These are phyloP conservation scores for Sphaerophoria taeniata DNA, from an alignment of 2,888 invertebrate genomes.

Conservation along the genomic window DNA sequence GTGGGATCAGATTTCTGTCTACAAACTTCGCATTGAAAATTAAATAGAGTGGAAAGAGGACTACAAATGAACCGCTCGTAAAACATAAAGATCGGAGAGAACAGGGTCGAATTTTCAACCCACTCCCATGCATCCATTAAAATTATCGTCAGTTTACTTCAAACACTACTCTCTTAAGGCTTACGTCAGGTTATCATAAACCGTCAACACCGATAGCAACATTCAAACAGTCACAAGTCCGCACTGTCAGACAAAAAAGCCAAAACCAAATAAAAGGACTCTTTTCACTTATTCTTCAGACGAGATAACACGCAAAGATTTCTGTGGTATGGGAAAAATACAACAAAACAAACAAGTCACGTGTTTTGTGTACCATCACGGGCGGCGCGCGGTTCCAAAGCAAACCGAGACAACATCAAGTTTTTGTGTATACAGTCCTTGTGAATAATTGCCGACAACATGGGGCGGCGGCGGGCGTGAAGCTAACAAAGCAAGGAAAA, in stretches of 20 bases:
- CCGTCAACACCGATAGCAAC: slow-evolving; percentile 21
- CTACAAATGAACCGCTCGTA: too few relatives aligned
- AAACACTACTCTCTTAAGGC: not conserved
- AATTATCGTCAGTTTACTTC: not conserved
- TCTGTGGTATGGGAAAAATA: slow-evolving; percentile 22
- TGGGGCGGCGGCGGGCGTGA: slow-evolving; percentile 20
- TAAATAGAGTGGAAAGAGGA: too few relatives aligned
- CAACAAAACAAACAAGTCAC: slow-evolving; percentile 30
- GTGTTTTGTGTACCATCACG: slow-evolving; percentile 19
- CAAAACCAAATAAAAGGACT: not conserved
- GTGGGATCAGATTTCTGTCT: too few relatives aligned
- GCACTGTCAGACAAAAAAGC: not conserved
- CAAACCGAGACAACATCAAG: not conserved
- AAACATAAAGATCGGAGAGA: not conserved
- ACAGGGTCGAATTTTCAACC: not conserved
- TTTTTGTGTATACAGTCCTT: slow-evolving; percentile 13
- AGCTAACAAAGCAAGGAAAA: slow-evolving; percentile 3
- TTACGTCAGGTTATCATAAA: slow-evolving; percentile 27
- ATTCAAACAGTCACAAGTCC: slow-evolving; percentile 11
- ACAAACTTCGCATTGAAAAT: too few relatives aligned
- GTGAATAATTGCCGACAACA: slow-evolving; percentile 34
- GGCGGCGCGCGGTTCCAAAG: not conserved
- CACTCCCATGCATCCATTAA: not conserved
- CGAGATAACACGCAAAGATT: slow-evolving; percentile 58
- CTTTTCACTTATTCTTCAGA: slow-evolving; percentile 12